phyloP scores from a whole-genome alignment of 92 coral and sea anemone genomes.

The Metridium senile region DNA sequence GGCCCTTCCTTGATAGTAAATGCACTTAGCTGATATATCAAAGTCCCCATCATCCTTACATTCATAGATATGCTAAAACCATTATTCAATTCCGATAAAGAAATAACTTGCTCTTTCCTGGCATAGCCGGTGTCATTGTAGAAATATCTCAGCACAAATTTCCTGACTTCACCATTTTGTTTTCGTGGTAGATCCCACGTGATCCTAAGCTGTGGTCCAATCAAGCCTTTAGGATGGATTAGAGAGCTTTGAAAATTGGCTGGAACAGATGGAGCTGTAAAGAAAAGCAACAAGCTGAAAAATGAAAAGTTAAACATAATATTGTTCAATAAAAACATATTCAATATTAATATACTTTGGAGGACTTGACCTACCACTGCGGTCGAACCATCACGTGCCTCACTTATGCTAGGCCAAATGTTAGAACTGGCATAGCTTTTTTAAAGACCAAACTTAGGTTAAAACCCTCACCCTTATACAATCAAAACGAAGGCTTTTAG shows the following conservation, averaged over 20 bases:
- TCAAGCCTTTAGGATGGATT: neutral
- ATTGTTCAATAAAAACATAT: no score
- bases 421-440: no score
- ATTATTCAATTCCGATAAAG: neutral
- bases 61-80: neutral
- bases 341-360: no score
- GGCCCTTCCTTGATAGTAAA: slow-evolving; percentile 23
- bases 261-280: slow-evolving; percentile 19
- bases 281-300: neutral
- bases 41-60: neutral
- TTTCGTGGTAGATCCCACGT: slow-evolving; percentile 32
- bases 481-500: no score
- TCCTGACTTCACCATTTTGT: slow-evolving; percentile 22
- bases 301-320: neutral
- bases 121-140: neutral
- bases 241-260: neutral
- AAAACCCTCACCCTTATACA: no score
- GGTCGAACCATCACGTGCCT: no score
- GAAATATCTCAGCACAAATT: slow-evolving; percentile 13
- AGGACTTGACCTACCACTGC: no score
- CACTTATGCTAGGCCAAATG: no score
- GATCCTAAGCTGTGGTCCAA: slow-evolving; percentile 17
- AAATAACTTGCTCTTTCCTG: neutral
- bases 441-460: no score
- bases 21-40: slow-evolving; percentile 17